Base-by-base conservation (phyloP, 2,888 invertebrate genomes). In the Cryptus armator region DNA sequence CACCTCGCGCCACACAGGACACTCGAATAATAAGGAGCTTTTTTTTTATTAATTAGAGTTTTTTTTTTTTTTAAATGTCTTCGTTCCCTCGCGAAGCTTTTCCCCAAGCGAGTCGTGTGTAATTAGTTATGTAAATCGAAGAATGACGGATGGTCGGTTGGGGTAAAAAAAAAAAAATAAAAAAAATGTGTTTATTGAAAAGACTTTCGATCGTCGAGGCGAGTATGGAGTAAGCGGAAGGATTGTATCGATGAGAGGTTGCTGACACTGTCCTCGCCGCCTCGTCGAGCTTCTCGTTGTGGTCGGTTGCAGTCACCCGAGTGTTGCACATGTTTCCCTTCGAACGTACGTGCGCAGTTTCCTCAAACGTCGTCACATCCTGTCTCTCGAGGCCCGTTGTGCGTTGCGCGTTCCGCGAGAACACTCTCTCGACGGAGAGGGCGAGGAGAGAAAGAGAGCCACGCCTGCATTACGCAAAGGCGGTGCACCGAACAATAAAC, bases 361-460 rank as follows among this genome's bases (percentile, higher is more conserved):
- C 89, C 91, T 89, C 90, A 88, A 89, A 88, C 86, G 88, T 89
- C 87, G 89, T 90, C 89, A 88, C 91, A 90, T 90, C 90, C 90
- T 90, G 90, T 88, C 89, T 87, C 59, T 51, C 48, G 62, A 44
- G n/a, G 71, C 56, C 37, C 19, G 19, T 59, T 64, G 66, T 76
- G 64, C 32, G 48, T 76, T 66, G 76, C 48, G 76, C 64, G 37
- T 51, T 43, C 37, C 76, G 67, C 81, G 43, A 62, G 62, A 62
- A 62, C 59, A 14, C 62, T 32, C 29, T 70, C 37, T 67, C n/a
- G 19, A 43, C 3, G 16, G 70, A 68, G 7, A 12, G 62, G 24
- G 16, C 44, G 66, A 53, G 19, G 62, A 44, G 32, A 43, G 66
- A 64, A 32, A 64, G 64, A 84, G 84, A 86, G 90, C 90, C 91